Base-by-base conservation (phyloP, 1,140 invertebrate genomes). In the Cecropterus lyciades region DNA sequence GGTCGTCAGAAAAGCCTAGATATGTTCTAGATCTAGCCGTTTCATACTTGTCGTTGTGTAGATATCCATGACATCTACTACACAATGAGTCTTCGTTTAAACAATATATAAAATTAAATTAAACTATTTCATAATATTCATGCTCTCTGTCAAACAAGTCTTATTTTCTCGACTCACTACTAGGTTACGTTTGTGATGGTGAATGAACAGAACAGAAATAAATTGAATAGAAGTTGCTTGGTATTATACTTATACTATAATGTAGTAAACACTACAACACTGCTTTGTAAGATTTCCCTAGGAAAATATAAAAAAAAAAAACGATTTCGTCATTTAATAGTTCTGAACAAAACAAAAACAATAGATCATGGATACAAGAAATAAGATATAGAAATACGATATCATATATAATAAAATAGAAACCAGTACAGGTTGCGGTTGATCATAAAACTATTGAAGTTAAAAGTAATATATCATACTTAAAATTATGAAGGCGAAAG, bases 291-390 rank as follows among this genome's bases (percentile, higher is more conserved):
- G 33, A 40, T 37, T n/a, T 55, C 27, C 52, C 30, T 15, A 24
- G 40, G 27, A 30, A 40, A 55, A 40, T 37, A 53, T 40, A n/a
- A n/a, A n/a, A 37, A 37, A 53, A 33, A 52, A 52, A 10, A 53
- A 17, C 27, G 49, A 33, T 27, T 27, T 33, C 20, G 13, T 33
- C 49, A 10, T n/a, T 52, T 52, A 52, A 52, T 52, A 13, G 24
- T 52, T 52, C 10, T 9, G n/a, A n/a, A n/a, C n/a, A n/a, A n/a
- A n/a, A n/a, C n/a, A 24, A 7, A 5, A 52, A 33, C 24, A 52
- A 52, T 52, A 27, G 17, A 51, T 37, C 9, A 37, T 10, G 8
- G 10, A n/a, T 37, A 37, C 9, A 37, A 10, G 33, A 11, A 37
- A 11, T n/a, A 37, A 1, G n/a, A n/a, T n/a, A n/a, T n/a, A n/a